Evolutionary conservation across 2,797 vertebrate genomes (phyloP).

Genomic region (Potorous gilbertii): DNA sequence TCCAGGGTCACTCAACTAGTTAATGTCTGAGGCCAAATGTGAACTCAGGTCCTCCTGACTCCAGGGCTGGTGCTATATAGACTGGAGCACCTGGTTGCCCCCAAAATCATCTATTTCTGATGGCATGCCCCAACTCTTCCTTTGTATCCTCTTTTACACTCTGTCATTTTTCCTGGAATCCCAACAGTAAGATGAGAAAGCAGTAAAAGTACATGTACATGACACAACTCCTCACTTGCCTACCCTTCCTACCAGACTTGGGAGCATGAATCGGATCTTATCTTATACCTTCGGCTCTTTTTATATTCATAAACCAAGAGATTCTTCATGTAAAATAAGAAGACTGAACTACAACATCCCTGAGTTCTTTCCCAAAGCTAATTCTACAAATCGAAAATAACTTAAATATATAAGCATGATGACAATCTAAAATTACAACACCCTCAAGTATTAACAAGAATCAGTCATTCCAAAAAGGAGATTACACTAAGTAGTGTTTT

Average conservation of each 20-base stretch:
- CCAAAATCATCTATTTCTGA: no score
- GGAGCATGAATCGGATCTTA: not conserved
- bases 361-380: not conserved
- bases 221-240: not conserved
- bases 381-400: not conserved
- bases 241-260: not conserved
- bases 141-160: not conserved
- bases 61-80: not conserved
- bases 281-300: not conserved
- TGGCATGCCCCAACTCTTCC: no score
- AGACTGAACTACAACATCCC: not conserved
- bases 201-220: not conserved
- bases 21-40: not conserved
- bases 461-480: not conserved
- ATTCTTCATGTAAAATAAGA: not conserved
- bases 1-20: not conserved
- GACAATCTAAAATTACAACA: not conserved
- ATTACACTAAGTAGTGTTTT: not conserved
- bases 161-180: not conserved
- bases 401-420: not conserved
- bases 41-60: not conserved
- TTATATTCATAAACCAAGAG: not conserved
- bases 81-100: not conserved
- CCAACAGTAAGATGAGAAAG: not conserved
- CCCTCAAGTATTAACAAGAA: not conserved